These are phyloP conservation scores for Rhingia rostrata DNA, from an alignment of 2,888 invertebrate genomes.

Conservation along the genomic window DNA sequence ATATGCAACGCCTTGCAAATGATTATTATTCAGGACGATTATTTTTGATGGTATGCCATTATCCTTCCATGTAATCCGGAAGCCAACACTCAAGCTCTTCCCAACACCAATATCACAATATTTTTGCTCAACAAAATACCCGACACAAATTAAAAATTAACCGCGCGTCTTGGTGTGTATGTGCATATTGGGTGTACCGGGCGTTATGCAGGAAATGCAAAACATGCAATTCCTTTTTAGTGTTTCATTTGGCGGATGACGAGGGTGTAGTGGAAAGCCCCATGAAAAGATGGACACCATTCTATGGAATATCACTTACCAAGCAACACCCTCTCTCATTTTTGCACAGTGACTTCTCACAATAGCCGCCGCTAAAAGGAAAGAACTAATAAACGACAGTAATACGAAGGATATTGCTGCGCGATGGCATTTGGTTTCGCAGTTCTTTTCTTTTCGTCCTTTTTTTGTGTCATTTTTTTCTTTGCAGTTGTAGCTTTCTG, in stretches of 20 bases:
- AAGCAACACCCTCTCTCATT: constrained; percentile 8
- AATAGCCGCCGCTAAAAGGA: constrained; percentile 64
- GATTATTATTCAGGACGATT: constrained; percentile 54
- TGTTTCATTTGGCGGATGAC: constrained; percentile 7
- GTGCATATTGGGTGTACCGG: background rate
- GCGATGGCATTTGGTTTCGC: constrained; percentile 64
- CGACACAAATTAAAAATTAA: constrained; percentile 70
- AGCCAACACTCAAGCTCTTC: background rate
- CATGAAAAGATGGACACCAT: constrained; percentile 53
- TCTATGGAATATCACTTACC: constrained; percentile 59
- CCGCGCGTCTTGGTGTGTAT: background rate
- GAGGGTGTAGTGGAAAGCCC: background rate
- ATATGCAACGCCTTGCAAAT: constrained; percentile 7
- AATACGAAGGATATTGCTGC: constrained; percentile 70
- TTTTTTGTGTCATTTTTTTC: constrained; percentile 13
- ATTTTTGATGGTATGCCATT: constrained; percentile 48
- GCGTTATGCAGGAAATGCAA: constrained; percentile 62
- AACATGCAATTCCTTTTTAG: constrained; percentile 73
- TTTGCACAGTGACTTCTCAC: constrained; percentile 43
- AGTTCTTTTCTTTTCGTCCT: constrained; percentile 41
- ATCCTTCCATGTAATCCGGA: constrained; percentile 59
- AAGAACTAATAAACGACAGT: constrained; percentile 74
- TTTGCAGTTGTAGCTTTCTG: constrained; percentile 55
- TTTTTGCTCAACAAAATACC: constrained; percentile 53
- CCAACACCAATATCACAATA: background rate